Percentiles rank a stretch among this genome's conserved stretches.
Evolutionary conservation across 2,113 vertebrate genomes (phyloP).

Genomic region (Hipposideros armiger): DNA sequence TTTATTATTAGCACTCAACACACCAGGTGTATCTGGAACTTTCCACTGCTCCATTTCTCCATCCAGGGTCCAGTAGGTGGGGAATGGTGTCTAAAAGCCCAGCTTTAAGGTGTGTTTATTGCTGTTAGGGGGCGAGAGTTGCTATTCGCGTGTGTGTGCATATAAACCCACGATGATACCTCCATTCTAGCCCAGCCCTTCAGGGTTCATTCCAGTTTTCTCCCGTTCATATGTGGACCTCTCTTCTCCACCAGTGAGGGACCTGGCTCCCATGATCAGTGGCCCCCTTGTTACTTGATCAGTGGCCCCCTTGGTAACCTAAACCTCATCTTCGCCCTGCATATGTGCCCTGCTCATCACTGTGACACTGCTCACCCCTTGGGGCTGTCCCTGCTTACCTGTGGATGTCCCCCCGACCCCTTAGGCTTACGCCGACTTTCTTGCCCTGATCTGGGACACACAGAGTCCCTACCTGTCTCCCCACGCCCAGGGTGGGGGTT

Average conservation of each 20-base stretch:
- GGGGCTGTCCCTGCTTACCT: background rate
- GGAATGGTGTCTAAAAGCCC: background rate
- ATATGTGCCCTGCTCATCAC: background rate
- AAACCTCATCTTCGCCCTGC: background rate
- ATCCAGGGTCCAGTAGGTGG: background rate
- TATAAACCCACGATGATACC: background rate
- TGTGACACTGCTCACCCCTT: accelerated
- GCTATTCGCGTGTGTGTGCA: background rate
- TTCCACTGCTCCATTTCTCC: background rate
- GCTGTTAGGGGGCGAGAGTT: background rate
- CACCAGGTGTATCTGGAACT: background rate
- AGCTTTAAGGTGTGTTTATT: background rate
- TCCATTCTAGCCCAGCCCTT: too few relatives aligned
- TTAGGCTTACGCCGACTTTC: background rate
- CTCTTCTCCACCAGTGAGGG: background rate
- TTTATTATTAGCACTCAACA: background rate
- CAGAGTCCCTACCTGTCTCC: background rate
- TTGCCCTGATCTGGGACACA: background rate
- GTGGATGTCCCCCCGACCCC: too few relatives aligned
- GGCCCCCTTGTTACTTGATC: background rate
- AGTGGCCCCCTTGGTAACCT: background rate
- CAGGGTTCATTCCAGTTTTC: background rate
- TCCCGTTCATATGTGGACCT: background rate
- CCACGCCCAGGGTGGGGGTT: background rate
- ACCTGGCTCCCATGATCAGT: background rate